Percentiles rank a stretch among this genome's conserved stretches.
phyloP scores from a whole-genome alignment of 2,113 vertebrate genomes.

The Felis catus region F.catus_Fca126_mat1.0 CM031417.1:80307501-80308000 shows the following conservation, averaged over 20 bases:
- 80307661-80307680: constrained; percentile 90
- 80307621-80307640: constrained; percentile 34
- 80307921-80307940: fast-evolving
- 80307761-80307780: constrained; percentile 97
- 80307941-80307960: neutral
- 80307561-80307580: constrained; percentile 19
- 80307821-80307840: constrained; percentile 1
- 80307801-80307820: constrained; percentile 41
- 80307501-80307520: neutral
- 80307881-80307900: constrained; percentile 5
- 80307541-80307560: constrained; percentile 18
- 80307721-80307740: constrained; percentile 96
- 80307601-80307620: constrained; percentile 9
- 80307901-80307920: neutral
- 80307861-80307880: constrained; percentile 6
- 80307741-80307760: constrained; percentile 97
- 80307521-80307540: neutral
- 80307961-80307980: neutral
- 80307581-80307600: constrained; percentile 37
- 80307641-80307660: constrained; percentile 62
- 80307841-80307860: neutral
- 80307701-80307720: constrained; percentile 97
- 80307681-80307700: constrained; percentile 95
- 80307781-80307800: constrained; percentile 80
- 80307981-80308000: neutral